These are phyloP conservation scores for Paramuricea clavata DNA, from an alignment of 92 coral and sea anemone genomes.

Conservation along the genomic window DNA sequence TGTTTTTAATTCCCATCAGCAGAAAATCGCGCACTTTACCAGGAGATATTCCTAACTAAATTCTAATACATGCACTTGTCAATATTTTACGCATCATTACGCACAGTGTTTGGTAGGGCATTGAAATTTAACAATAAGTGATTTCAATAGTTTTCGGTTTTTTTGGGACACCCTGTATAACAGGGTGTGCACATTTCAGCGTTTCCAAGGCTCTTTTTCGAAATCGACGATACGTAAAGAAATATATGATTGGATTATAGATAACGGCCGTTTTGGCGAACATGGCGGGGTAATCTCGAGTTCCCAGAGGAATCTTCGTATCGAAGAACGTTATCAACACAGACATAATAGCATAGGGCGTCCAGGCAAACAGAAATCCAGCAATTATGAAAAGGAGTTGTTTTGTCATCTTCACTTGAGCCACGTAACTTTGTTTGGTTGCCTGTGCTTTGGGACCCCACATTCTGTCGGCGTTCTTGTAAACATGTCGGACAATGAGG, in stretches of 20 bases:
- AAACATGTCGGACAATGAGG: slow-evolving; percentile 13
- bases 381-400: slow-evolving; percentile 64
- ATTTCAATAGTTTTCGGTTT: too few species aligned
- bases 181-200: too few species aligned
- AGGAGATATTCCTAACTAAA: too few species aligned
- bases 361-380: slow-evolving; percentile 84
- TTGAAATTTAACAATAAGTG: too few species aligned
- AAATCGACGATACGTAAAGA: slow-evolving; percentile 74
- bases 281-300: slow-evolving; percentile 68
- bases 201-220: slow-evolving; percentile 36
- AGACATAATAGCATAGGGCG: slow-evolving; percentile 85
- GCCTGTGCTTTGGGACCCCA: slow-evolving; percentile 70
- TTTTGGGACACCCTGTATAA: too few species aligned
- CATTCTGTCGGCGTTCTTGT: slow-evolving; percentile 47
- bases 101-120: too few species aligned
- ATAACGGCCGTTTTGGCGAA: slow-evolving; percentile 75
- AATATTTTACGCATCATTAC: too few species aligned
- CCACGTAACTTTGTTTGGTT: slow-evolving; percentile 61
- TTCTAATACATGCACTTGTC: too few species aligned
- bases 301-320: slow-evolving; percentile 29
- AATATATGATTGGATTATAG: slow-evolving; percentile 80
- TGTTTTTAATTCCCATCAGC: too few species aligned
- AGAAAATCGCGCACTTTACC: too few species aligned
- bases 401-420: slow-evolving; percentile 54
- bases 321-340: slow-evolving; percentile 63